A percentile compares a stretch with the other conserved stretches of the same genome.
Conservation (phyloP, 2,888 invertebrate genomes). For the Tetragonisca angustula region DNA sequence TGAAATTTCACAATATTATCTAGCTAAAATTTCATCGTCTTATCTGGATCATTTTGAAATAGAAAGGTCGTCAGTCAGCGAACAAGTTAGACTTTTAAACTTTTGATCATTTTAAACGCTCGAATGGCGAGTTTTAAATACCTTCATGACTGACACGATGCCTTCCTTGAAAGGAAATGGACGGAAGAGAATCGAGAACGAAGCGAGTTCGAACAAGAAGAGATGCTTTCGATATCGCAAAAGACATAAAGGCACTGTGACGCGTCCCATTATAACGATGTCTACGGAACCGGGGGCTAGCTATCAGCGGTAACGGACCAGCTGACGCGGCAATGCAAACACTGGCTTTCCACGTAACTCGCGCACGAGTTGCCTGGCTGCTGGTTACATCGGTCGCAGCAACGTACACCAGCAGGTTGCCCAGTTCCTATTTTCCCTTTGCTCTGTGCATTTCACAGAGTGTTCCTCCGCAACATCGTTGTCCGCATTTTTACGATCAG, state of each 20-base stretch:
- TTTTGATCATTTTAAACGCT: too few species aligned
- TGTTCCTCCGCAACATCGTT: background rate
- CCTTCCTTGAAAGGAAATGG: too few species aligned
- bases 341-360: slow-evolving; percentile 14
- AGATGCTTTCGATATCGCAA: slow-evolving; percentile 58
- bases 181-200: background rate
- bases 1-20: too few species aligned
- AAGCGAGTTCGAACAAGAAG: background rate
- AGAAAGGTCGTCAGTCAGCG: too few species aligned
- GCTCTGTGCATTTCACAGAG: background rate
- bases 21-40: too few species aligned
- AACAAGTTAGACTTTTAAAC: too few species aligned
- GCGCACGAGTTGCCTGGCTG: background rate
- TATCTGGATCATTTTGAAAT: too few species aligned
- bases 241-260: slow-evolving; percentile 80
- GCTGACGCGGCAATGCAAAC: slow-evolving; percentile 76
- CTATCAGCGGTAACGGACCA: slow-evolving; percentile 74
- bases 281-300: slow-evolving; percentile 72
- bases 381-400: slow-evolving; percentile 13
- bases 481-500: background rate
- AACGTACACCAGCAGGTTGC: background rate
- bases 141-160: too few species aligned
- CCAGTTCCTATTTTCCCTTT: too few species aligned
- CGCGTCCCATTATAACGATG: slow-evolving; percentile 78
- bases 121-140: too few species aligned